These are phyloP conservation scores for Alligator mississippiensis DNA, from an alignment of 2,113 vertebrate species.

Conservation along the genomic window DNA sequence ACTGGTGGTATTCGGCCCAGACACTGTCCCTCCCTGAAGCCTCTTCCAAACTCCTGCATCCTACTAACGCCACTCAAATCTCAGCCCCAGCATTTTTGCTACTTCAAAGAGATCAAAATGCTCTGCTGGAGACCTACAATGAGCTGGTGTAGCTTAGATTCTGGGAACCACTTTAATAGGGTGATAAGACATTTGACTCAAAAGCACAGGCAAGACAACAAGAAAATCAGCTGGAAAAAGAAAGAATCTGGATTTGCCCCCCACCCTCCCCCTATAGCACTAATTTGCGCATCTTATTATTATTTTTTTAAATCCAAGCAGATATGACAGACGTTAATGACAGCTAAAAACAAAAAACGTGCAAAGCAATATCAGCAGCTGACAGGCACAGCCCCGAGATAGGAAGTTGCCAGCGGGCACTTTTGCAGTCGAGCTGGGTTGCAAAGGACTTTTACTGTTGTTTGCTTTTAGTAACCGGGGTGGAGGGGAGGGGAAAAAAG, in stretches of 20 bases:
- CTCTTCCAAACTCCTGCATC: not conserved
- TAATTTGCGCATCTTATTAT: not conserved
- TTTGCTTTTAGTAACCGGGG: conserved; percentile 1
- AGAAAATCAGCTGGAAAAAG: not conserved
- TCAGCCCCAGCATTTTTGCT: not conserved
- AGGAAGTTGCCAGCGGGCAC: conserved; percentile 68
- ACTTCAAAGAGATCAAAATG: not conserved
- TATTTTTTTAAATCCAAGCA: conserved; percentile 51
- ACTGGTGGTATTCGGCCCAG: too few species aligned
- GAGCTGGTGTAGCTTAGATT: not conserved
- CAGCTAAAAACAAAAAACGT: conserved; percentile 15
- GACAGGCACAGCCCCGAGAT: conserved; percentile 68
- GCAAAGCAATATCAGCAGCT: conserved; percentile 64
- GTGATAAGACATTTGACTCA: not conserved
- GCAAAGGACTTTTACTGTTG: conserved; percentile 12
- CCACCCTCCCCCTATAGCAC: conserved; percentile 16
- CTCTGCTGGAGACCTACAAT: not conserved
- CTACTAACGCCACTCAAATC: not conserved
- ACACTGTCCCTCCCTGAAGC: too few species aligned
- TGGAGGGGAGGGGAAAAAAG: too few species aligned
- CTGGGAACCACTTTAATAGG: not conserved
- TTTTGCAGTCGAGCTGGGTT: conserved; percentile 66
- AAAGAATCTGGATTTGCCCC: conserved; percentile 54
- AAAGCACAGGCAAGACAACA: not conserved
- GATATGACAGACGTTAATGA: conserved; percentile 12